Evolutionary conservation across 2,797 vertebrate genomes (phyloP).

Genomic region (Spinibarbus caldwelli): DNA sequence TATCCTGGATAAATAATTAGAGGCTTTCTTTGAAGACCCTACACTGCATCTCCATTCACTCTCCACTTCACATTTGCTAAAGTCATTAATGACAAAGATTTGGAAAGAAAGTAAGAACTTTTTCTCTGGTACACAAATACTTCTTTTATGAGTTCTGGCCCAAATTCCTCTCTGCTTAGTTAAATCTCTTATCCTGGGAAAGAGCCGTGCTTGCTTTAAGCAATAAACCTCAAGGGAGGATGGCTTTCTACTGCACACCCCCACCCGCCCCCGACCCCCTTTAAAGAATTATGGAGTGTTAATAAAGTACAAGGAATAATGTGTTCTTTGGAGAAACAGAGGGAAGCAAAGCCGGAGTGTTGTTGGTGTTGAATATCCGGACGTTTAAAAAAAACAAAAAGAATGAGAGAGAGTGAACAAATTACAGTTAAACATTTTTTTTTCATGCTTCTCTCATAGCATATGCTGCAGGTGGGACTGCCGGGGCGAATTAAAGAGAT

Average conservation of each 20-base stretch:
- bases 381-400: constrained; percentile 40
- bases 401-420: not conserved
- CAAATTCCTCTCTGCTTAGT: constrained; percentile 79
- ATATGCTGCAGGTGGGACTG: constrained; percentile 55
- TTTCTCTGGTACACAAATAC: constrained; percentile 81
- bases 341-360: constrained; percentile 61
- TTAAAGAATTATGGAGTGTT: constrained; percentile 73
- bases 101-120: constrained; percentile 75
- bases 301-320: constrained; percentile 76
- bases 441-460: constrained; percentile 45
- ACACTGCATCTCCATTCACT: constrained; percentile 72
- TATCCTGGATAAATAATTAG: constrained; percentile 85
- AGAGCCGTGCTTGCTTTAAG: constrained; percentile 75
- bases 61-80: constrained; percentile 81
- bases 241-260: constrained; percentile 66
- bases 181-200: constrained; percentile 80
- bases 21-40: constrained; percentile 78
- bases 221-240: constrained; percentile 76
- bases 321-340: constrained; percentile 66
- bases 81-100: constrained; percentile 86
- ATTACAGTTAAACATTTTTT: constrained; percentile 15
- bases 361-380: constrained; percentile 55
- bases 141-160: constrained; percentile 78
- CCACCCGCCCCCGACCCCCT: constrained; percentile 52
- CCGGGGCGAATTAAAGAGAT: constrained; percentile 54